Evolutionary conservation across 2,797 vertebrate species (phyloP), one percentile per base, ranked within the genome.

Genomic region (Pteropus rufus): DNA sequence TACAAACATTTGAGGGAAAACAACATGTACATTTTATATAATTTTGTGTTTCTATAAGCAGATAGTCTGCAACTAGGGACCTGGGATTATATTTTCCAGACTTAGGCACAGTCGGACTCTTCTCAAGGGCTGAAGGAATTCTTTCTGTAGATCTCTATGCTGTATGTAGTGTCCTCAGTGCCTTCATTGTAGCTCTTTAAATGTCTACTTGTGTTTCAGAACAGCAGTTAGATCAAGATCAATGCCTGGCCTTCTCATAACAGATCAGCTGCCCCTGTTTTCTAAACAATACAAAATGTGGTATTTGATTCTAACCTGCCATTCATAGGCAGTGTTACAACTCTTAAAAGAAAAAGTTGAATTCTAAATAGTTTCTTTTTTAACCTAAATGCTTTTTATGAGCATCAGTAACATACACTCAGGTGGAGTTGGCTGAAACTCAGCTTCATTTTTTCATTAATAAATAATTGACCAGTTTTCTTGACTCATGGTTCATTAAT

Each of bases 361-460:
- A 76, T 10, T 49, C 58, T 69, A 26, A 60, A 31, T 56, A 81
- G 58, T 19, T 46, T 64, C 31, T 36, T 92, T 90, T 36, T 52
- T 73, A 46, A 49, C 39, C 52, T 73, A 85, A 65, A 60, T 72
- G 41, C 14, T 64, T 93, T 81, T 31, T 18, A 72, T 89, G 81
- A 69, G 67, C 39, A 85, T 94, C 85, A 84, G 67, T 89, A 95
- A 52, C 72, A 31, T 44, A 89, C 92, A 84, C 16, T 56, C 92
- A 82, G 60, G 31, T 34, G 80, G 91, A 75, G 46, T 84, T 94
- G 92, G 92, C 87, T 91, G 34, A 96, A 96, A 34, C 75, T 49
- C 77, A 73, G 15, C 11, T 90, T 87, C 26, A 77, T 24, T 86
- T 52, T 89, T 93, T 84, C 92, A 67, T 83, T 95, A 92, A 73